Base-by-base conservation (phyloP, 2,888 invertebrate species). In the Liposcelis brunnea region DNA sequence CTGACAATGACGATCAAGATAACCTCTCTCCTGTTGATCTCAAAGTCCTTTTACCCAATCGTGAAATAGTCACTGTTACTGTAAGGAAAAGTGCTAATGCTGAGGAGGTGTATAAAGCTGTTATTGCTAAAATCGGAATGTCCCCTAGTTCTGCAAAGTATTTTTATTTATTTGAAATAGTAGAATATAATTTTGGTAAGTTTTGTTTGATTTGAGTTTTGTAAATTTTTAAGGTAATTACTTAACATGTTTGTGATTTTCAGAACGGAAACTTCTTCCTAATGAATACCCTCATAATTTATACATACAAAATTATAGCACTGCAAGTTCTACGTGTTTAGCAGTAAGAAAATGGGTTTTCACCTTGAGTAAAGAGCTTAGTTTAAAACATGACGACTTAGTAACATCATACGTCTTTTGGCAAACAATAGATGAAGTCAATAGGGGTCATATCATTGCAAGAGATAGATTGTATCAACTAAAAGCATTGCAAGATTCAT, bases 281-380 rank as follows among this genome's bases (percentile, higher is more conserved):
- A 80, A 82, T 61, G 98, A 98, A 68, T 85, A 89, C 55, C 97
- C 97, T 0, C 97, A 98, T 68, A 87, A 91, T 56, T 71, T 98
- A 51, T 98, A 98, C 69, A 93, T 98, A 55, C 95, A 97, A 68
- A 98, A 98, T 68, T 98, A 97, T 62, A 91, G 91, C 52, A 97
- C 97, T 10, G 95, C 97, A 31, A 90, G 91, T 32, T 86, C 89
- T 53, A 91, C 91, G 42, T 98, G 97, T 61, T 72, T 98, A 38
- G 75, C 84, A 49, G 69, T 98, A 38, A 72, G 86, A 49, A 81
- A 84, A 62, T 91, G 90, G 90, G 64, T 90, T 49, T 91, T 91
- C 67, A 76, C 77, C 35, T 66, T 81, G 36, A 67, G 71, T 49
- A 76, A 77, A 51, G 75, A 77, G 57, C 63, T 81, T 7, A 75